These are phyloP conservation scores for Erythrocercus mccallii DNA, from an alignment of 2,113 vertebrate genomes.

Conservation along the genomic window DNA sequence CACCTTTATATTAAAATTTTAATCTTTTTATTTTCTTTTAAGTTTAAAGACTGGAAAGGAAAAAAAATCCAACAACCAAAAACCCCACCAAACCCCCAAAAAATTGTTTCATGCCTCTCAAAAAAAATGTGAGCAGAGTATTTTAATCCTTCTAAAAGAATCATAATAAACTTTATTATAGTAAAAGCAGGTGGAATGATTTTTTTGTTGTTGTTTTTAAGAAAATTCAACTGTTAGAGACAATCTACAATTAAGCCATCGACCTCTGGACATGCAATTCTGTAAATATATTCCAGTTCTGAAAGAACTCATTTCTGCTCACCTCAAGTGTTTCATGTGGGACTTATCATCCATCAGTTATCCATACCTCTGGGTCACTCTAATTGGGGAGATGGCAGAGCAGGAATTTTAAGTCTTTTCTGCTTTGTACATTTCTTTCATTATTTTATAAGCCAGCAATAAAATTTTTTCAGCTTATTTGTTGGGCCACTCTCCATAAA, in stretches of 20 bases:
- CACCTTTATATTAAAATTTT: neutral
- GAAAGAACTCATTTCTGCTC: neutral
- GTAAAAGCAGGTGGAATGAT: accelerated
- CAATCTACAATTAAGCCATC: neutral
- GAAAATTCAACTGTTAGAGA: neutral
- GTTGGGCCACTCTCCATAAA: neutral
- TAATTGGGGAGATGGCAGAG: neutral
- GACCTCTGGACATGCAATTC: neutral
- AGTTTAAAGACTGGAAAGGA: neutral
- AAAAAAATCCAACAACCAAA: neutral
- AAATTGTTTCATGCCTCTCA: neutral
- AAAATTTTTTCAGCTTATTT: neutral
- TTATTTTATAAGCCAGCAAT: neutral
- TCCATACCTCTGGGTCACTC: neutral
- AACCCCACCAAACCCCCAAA: accelerated
- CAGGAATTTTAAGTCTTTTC: neutral
- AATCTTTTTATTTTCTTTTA: neutral
- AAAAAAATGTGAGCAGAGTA: neutral
- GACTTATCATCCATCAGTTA: neutral
- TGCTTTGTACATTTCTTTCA: neutral
- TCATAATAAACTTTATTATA: neutral
- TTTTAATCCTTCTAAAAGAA: neutral
- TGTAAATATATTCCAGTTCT: neutral
- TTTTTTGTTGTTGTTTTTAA: too few species aligned
- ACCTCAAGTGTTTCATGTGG: neutral